Percentiles rank a stretch among this genome's conserved stretches.
Conservation (phyloP, 1,140 invertebrate species). For the Arion vulgaris region DNA sequence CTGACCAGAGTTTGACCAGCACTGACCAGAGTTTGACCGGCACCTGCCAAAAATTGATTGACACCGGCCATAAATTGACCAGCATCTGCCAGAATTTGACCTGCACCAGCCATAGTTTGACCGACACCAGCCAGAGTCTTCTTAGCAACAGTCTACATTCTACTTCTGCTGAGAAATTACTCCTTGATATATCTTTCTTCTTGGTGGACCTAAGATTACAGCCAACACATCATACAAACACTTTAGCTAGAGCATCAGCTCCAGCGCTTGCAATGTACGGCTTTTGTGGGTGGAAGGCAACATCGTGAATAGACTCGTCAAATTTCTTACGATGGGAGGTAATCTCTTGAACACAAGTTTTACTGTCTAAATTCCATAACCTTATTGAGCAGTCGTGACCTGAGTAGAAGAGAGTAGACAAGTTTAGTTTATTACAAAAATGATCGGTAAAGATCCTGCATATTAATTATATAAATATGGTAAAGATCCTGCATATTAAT, state of each 20-base stretch:
- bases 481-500: no score
- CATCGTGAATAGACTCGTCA: constrained; percentile 98
- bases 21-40: neutral
- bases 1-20: no score
- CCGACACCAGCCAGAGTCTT: no score
- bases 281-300: constrained; percentile 98
- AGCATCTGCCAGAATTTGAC: no score
- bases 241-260: constrained; percentile 98
- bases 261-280: constrained; percentile 98
- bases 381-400: constrained; percentile 99
- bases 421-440: no score
- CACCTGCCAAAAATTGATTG: neutral
- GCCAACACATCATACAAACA: constrained; percentile 78
- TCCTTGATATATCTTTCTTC: no score
- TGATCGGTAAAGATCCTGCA: no score
- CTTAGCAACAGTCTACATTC: no score
- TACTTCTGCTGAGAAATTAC: no score
- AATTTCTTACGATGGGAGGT: constrained; percentile 99
- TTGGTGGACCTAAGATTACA: no score
- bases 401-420: constrained; percentile 69
- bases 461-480: no score
- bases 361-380: constrained; percentile 99
- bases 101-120: no score
- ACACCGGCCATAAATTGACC: neutral
- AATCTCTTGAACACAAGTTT: constrained; percentile 99